Conservation (phyloP, 2,113 vertebrate species). For the Strigops habroptila region DNA sequence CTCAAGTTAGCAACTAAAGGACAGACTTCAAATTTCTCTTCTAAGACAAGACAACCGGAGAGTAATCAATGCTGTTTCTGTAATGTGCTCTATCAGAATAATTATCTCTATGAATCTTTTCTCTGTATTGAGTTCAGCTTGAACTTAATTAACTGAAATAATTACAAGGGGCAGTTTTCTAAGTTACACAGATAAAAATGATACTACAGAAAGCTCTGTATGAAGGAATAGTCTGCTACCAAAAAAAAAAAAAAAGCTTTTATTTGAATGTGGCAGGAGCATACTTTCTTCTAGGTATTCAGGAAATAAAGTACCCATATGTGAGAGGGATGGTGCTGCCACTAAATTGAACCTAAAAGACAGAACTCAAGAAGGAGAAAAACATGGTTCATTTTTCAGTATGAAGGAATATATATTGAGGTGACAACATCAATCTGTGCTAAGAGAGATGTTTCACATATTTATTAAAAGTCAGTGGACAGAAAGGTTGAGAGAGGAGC, state of each 20-base stretch:
- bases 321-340: background rate
- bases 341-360: conserved; percentile 15
- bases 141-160: background rate
- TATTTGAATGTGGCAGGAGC: background rate
- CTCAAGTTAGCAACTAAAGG: background rate
- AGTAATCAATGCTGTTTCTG: background rate
- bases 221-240: background rate
- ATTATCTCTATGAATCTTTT: background rate
- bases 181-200: background rate
- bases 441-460: conserved; percentile 59
- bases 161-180: background rate
- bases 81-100: background rate
- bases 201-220: background rate
- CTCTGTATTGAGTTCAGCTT: background rate
- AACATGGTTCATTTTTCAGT: conserved; percentile 7
- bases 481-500: conserved; percentile 45
- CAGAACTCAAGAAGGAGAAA: background rate
- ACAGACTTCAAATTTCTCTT: background rate
- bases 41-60: background rate
- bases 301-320: background rate
- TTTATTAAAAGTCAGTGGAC: conserved; percentile 54
- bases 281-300: background rate
- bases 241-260: background rate
- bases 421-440: conserved; percentile 44
- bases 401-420: conserved; percentile 34